Base-by-base conservation (phyloP, 2,113 vertebrate species). In the Pluvianellus socialis region DNA sequence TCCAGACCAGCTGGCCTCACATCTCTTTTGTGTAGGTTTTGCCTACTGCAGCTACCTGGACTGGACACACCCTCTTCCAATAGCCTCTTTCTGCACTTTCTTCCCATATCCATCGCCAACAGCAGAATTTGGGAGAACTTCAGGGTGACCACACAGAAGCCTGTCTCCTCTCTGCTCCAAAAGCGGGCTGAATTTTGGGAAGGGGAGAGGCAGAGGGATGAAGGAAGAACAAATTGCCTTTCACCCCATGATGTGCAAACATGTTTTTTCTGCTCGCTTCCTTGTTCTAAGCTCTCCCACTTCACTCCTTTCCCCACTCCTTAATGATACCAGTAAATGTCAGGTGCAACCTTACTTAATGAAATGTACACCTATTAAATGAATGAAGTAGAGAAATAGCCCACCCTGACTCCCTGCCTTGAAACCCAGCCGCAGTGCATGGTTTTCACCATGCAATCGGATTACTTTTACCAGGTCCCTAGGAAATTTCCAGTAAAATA, bases 311-410 rank as follows among this genome's bases (percentile, higher is more conserved):
- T 95, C 45, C 30, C 26, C 10, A 4, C 27, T 89, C 73, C 79
- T 90, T 79, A 72, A 71, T 85, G 88, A 81, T 68, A 90, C 67
- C 45, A 93, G 52, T 96, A 94, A 92, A 96, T 56, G 77, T 80
- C 92, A 92, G 52, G 47, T 91, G 67, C 81, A 87, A 79, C 89
- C 59, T 88, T 71, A 80, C 72, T 79, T 95, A 87, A 74, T 90
- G 66, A 92, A 93, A 94, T 44, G 44, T 88, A 58, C 47, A 65
- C 55, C 45, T 90, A 76, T 80, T 88, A 82, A 92, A 93, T 50
- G 42, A 83, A 82, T 19, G 23, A 94, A 79, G 63, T 74, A 87
- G 80, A 35, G 94, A 91, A 90, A 72, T 2, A 6, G 76, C 71
- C 40, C 3, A 6, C 24, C 58, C 38, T 82, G 63, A 86, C 27